phyloP scores from a whole-genome alignment of 2,113 vertebrate species.

The Isurus oxyrinchus region DNA sequence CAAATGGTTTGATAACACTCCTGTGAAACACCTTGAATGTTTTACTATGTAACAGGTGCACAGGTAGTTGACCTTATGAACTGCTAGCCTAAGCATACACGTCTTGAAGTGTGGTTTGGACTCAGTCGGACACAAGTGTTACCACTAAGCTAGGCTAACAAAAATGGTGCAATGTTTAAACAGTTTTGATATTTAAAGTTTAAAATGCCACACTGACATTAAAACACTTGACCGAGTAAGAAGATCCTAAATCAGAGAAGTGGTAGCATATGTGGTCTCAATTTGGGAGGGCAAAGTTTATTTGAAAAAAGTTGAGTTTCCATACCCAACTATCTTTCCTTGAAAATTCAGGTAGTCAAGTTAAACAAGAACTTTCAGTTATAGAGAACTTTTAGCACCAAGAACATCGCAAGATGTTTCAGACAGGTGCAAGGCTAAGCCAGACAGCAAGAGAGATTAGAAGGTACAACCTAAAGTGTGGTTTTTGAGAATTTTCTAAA shows the following conservation, averaged over 20 bases:
- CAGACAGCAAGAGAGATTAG: neutral
- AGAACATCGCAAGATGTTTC: neutral
- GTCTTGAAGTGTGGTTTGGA: neutral
- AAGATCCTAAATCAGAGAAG: neutral
- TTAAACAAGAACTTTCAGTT: neutral
- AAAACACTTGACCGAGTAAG: neutral
- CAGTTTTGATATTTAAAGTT: neutral
- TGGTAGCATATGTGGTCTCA: neutral
- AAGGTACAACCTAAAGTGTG: neutral
- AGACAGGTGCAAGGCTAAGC: neutral
- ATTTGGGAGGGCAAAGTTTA: neutral
- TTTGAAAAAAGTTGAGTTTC: neutral
- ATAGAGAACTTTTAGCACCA: neutral
- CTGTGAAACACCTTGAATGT: neutral
- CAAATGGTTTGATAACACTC: neutral
- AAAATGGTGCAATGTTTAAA: neutral
- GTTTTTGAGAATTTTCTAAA: neutral
- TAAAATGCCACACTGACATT: neutral
- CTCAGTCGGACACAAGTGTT: neutral
- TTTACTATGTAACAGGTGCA: neutral
- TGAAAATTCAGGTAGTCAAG: neutral
- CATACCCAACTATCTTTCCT: neutral
- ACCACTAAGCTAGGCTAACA: neutral
- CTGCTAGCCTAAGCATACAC: neutral
- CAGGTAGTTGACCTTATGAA: neutral